A percentile compares a stretch with the other conserved stretches of the same genome.
phyloP scores from a whole-genome alignment of 2,888 invertebrate genomes.

The Rhorus exstirpatorius region DNA sequence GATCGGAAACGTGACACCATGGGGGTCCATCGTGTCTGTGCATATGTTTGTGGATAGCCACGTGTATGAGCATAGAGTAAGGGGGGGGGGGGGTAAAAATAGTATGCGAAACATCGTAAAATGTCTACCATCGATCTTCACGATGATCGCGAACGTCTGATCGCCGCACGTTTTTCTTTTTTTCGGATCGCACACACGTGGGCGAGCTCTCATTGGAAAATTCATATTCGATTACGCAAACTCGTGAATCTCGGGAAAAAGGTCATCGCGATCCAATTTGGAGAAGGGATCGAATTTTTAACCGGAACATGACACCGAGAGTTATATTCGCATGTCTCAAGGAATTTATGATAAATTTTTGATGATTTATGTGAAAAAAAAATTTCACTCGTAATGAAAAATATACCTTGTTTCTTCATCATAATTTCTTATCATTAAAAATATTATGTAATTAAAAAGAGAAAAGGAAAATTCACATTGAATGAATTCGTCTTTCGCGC shows the following conservation, averaged over 20 bases:
- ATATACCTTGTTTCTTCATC: too few species aligned
- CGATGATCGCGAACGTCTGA: not conserved
- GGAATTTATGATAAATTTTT: not conserved
- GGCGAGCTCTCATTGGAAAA: slow-evolving; percentile 20
- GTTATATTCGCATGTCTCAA: not conserved
- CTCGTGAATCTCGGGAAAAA: not conserved
- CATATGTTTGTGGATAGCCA: not conserved
- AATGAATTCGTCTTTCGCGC: too few species aligned
- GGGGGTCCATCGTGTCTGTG: not conserved
- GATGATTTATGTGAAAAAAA: not conserved
- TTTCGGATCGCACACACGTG: slow-evolving; percentile 19
- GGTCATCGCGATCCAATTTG: not conserved
- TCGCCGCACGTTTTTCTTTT: not conserved
- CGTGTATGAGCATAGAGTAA: not conserved
- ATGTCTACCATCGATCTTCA: slow-evolving; percentile 17
- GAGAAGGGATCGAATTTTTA: slow-evolving; percentile 22
- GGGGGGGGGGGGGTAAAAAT: not conserved
- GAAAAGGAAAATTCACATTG: too few species aligned
- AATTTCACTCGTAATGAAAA: not conserved
- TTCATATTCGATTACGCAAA: slow-evolving; percentile 7
- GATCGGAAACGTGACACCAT: slow-evolving; percentile 47
- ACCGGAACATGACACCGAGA: not conserved
- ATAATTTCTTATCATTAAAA: too few species aligned
- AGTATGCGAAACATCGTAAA: not conserved
- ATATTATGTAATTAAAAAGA: too few species aligned